phyloP scores from a whole-genome alignment of 2,113 vertebrate species.

The Choloepus hoffmanni region DNA sequence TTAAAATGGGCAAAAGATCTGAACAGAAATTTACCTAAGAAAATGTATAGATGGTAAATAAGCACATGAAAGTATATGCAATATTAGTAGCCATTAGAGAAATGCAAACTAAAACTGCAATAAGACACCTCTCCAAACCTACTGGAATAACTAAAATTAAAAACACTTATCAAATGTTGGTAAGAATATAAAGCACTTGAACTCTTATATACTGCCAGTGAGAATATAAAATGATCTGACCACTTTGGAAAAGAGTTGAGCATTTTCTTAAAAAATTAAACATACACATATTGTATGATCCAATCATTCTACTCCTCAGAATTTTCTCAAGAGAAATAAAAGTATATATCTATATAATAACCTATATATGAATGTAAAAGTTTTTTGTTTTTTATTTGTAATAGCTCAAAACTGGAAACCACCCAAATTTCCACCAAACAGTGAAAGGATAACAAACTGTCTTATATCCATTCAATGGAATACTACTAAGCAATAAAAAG shows the following conservation, averaged over 20 bases:
- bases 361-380: background rate
- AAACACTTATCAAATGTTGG: background rate
- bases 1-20: background rate
- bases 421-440: background rate
- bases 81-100: background rate
- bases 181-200: background rate
- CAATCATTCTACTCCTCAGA: background rate
- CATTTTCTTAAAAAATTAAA: slow-evolving; percentile 23
- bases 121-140: background rate
- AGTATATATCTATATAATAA: background rate
- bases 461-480: background rate
- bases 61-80: background rate
- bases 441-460: background rate
- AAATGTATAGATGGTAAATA: background rate
- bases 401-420: background rate
- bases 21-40: background rate
- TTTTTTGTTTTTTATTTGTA: background rate
- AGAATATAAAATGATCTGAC: background rate
- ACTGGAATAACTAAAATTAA: background rate
- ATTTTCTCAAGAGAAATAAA: background rate
- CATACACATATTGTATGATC: background rate
- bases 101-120: background rate
- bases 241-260: background rate
- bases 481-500: background rate
- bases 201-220: background rate